These are phyloP conservation scores for Geotrypetes seraphini DNA, from an alignment of 2,797 vertebrate genomes.

Conservation along the genomic window DNA sequence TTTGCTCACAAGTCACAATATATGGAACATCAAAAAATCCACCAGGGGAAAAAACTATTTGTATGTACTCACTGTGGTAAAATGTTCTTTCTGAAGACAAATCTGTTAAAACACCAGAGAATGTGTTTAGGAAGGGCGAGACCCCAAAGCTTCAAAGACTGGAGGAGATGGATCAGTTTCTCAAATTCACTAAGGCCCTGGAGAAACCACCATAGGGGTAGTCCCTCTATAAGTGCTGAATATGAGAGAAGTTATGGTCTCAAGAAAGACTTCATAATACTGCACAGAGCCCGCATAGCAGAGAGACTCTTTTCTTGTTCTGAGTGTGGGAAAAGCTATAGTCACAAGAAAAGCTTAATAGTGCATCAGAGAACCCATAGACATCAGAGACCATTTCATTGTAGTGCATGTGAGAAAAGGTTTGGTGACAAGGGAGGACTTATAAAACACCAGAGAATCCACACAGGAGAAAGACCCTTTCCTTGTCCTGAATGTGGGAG, in stretches of 20 bases:
- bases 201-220: too few species aligned
- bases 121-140: too few species aligned
- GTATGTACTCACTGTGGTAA: neutral
- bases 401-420: constrained; percentile 8
- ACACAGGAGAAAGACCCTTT: constrained; percentile 22
- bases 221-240: too few species aligned
- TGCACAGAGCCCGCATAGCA: too few species aligned
- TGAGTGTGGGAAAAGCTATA: constrained; percentile 60
- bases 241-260: too few species aligned
- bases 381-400: constrained; percentile 24
- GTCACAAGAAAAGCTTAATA: constrained; percentile 59
- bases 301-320: constrained; percentile 58
- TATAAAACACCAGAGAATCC: constrained; percentile 24
- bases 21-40: too few species aligned
- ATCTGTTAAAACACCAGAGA: neutral
- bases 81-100: neutral
- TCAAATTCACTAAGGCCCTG: too few species aligned
- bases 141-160: too few species aligned
- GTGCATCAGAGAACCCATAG: constrained; percentile 64
- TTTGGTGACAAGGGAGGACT: constrained; percentile 27
- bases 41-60: too few species aligned
- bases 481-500: constrained; percentile 1
- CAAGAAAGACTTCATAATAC: too few species aligned
- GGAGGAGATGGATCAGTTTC: too few species aligned
- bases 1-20: too few species aligned